Evolutionary conservation across 2,113 vertebrate genomes (phyloP).

Genomic region (Candoia aspera): DNA sequence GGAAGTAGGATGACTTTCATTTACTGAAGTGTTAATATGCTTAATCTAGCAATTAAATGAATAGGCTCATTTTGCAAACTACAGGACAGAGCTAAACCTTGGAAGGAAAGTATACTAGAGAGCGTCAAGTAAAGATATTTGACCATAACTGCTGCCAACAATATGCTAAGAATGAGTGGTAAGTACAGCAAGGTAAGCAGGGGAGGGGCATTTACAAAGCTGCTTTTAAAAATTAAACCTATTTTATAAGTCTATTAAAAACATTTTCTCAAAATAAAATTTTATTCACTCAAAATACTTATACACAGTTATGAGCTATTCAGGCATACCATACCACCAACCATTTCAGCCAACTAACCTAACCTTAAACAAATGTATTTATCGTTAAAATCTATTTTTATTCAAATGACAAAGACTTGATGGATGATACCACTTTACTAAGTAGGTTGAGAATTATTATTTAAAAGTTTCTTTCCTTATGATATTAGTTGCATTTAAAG

Average conservation of each 20-base stretch:
- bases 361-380: background rate
- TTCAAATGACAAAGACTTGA: background rate
- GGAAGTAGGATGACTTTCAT: conserved; percentile 62
- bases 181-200: conserved; percentile 54
- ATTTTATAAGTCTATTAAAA: background rate
- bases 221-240: background rate
- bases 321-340: background rate
- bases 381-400: background rate
- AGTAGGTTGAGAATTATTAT: background rate
- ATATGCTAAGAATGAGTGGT: conserved; percentile 58
- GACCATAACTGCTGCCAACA: conserved; percentile 66
- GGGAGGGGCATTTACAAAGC: conserved; percentile 48
- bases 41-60: conserved; percentile 71
- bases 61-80: conserved; percentile 54
- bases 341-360: background rate
- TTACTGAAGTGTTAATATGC: conserved; percentile 68
- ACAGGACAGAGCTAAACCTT: conserved; percentile 62
- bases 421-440: background rate
- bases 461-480: background rate
- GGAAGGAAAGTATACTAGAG: conserved; percentile 24
- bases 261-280: background rate
- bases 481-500: background rate
- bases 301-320: background rate
- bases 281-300: background rate
- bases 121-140: conserved; percentile 64